Evolutionary conservation across 1,140 invertebrate species (phyloP), one percentile per base, ranked within the genome.

Genomic region (Lordiphosa clarofinis): DNA sequence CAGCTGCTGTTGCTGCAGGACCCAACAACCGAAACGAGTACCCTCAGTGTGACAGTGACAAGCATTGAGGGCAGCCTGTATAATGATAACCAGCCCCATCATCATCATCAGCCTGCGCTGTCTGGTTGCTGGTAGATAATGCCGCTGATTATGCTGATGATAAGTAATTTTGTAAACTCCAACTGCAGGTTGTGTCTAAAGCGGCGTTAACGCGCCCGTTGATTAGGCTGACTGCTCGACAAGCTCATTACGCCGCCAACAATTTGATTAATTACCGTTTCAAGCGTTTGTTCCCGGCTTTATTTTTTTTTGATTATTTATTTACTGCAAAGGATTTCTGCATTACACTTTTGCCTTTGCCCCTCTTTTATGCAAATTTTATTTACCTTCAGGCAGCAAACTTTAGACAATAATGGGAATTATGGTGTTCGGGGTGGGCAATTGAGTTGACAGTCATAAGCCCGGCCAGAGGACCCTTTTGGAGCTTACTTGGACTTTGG

Each of bases 261-360:
- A 84, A 84, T 84, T 84, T 84, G 78, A 84, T 84, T 84, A 84
- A 84, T 84, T 84, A 84, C 73, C 59, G 39, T 47, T 55, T 55
- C 57, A 31, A 39, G 56, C 40, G 21, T 57, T 56, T 21, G 21
- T 2, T 4, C 24, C 40, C 3, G 3, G 1, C 1, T 15, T 15
- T 15, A 15, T 12, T 47, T 9, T 15, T 48, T 31, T 6, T 37
- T n/a, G n/a, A n/a, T 9, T 35, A 11, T n/a, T 12, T 12, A 6
- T 13, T 24, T 37, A 35, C 36, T 31, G 64, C 65, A 69, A 69
- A 68, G 65, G 65, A 68, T 68, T 68, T 54, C 48, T 68, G 64
- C 65, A 68, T 53, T 65, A 64, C 24, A 38, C 48, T 67, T 57
- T 65, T 19, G 13, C 42, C 19, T 31, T 39, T 44, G 21, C 13